A percentile compares a stretch with the other conserved stretches of the same genome.
These are phyloP conservation scores for Crocodylus rhombifer DNA, from an alignment of 2,797 vertebrate species.

Conservation along the genomic window DNA sequence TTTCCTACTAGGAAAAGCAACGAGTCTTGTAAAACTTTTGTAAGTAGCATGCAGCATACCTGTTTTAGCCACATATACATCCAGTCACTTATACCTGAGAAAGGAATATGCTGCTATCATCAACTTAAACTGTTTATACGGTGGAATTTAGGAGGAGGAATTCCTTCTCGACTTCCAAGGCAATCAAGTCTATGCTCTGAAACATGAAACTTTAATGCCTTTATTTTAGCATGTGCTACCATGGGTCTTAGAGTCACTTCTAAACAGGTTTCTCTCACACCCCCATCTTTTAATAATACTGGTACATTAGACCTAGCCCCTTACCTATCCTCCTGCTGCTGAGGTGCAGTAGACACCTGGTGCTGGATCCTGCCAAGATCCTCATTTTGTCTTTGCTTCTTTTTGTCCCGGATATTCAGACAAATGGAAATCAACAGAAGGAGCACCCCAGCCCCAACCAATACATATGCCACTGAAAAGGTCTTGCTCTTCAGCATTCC, in stretches of 20 bases:
- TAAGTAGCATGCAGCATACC: background rate
- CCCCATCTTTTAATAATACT: accelerated
- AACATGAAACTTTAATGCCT: accelerated
- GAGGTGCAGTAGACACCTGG: background rate
- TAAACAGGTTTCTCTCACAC: background rate
- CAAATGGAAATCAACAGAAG: constrained; percentile 91
- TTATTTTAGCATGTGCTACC: accelerated
- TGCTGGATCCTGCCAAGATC: constrained; percentile 58
- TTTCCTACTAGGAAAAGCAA: accelerated
- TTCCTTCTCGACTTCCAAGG: background rate
- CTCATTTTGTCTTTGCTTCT: constrained; percentile 64
- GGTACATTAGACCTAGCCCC: accelerated
- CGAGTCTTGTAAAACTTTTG: background rate
- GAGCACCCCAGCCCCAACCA: constrained; percentile 87
- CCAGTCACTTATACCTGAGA: accelerated
- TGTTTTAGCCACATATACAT: background rate
- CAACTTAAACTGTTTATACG: accelerated
- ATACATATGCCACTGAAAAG: constrained; percentile 91
- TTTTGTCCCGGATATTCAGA: constrained; percentile 88
- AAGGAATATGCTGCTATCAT: background rate
- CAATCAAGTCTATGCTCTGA: accelerated
- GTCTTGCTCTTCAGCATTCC: constrained; percentile 83
- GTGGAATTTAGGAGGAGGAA: accelerated
- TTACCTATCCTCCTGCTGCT: constrained; percentile 79
- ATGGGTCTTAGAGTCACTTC: background rate